Evolutionary conservation across 2,888 invertebrate species (phyloP), one percentile per base, ranked within the genome.

Genomic region (Drosophila limbata): DNA sequence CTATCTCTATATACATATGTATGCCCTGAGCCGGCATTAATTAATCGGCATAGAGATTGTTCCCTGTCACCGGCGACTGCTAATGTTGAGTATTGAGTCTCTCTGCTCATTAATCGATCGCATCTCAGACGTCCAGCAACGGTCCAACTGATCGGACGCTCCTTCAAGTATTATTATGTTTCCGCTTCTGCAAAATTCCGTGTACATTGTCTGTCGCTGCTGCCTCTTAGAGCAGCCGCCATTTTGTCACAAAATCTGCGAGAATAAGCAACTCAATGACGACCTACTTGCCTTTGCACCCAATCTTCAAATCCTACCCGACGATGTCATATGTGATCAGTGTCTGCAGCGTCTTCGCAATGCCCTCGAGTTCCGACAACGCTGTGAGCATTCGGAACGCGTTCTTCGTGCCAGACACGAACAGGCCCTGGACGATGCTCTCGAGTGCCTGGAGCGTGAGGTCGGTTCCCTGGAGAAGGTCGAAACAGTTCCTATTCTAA

Each of bases 161-260:
- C 53, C 33, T 10, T 33, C 39, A 15, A 84, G 55, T 65, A 67
- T 75, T 65, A 67, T 75, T 59, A 69, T 85, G 85, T 81, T 85
- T 60, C 74, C 86, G 69, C 72, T 85, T 50, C 64, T 86, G 76
- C 76, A 75, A 65, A 78, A 69, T 11, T 33, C 61, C 45, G 42
- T 55, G 0, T 15, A 50, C 10, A 61, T 83, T 47, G 78, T 91
- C 11, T 91, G 91, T 47, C 91, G 91, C 48, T 91, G 90, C 59
- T 91, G 91, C 45, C 59, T 91, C 62, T 44, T 66, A 28, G 90
- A 91, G 64, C 84, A 91, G 63, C 90, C 90, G 50, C 40, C 67
- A 1, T 51, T 76, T 28, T 73, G 73, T 8, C 84, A 88, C 50
- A 81, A 74, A 51, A 80, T 91, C 1, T 71, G 85, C 47, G 77